phyloP scores from a whole-genome alignment of 2,888 invertebrate genomes.

The Galerucella nymphaeae region DNA sequence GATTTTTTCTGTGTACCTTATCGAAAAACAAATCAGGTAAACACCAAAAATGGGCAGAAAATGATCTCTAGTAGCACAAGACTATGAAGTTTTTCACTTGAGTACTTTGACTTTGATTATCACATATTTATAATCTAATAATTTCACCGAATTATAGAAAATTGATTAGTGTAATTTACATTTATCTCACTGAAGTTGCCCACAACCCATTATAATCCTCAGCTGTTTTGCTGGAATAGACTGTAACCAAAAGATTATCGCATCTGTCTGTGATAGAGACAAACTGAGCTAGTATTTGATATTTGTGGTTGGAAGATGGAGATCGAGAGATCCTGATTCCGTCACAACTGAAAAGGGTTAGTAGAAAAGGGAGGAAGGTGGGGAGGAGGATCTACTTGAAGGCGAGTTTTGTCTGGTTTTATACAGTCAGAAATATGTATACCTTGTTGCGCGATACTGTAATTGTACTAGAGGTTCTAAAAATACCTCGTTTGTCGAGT shows the following conservation, averaged over 20 bases:
- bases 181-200: background rate
- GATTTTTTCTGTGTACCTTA: too few species aligned
- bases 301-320: constrained; percentile 36
- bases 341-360: constrained; percentile 36
- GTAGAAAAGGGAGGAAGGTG: constrained; percentile 13
- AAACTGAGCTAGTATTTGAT: constrained; percentile 37
- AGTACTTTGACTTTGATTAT: too few species aligned
- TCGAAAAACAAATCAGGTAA: too few species aligned
- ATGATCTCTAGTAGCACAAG: too few species aligned
- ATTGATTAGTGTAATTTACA: background rate
- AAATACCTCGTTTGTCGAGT: too few species aligned
- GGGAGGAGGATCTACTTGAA: constrained; percentile 7
- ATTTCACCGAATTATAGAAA: too few species aligned
- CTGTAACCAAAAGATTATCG: constrained; percentile 35
- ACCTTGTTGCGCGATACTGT: background rate
- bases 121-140: too few species aligned
- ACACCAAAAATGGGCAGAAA: too few species aligned
- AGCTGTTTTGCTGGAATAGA: constrained; percentile 30
- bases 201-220: constrained; percentile 31
- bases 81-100: too few species aligned
- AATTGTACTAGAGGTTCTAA: too few species aligned
- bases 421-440: background rate
- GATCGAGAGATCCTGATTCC: constrained; percentile 28
- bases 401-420: background rate
- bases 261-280: constrained; percentile 40